Percentiles rank a stretch among this genome's conserved stretches.
These are phyloP conservation scores for Hydrolagus colliei DNA, from an alignment of 2,797 vertebrate species.

Conservation along the genomic window DNA sequence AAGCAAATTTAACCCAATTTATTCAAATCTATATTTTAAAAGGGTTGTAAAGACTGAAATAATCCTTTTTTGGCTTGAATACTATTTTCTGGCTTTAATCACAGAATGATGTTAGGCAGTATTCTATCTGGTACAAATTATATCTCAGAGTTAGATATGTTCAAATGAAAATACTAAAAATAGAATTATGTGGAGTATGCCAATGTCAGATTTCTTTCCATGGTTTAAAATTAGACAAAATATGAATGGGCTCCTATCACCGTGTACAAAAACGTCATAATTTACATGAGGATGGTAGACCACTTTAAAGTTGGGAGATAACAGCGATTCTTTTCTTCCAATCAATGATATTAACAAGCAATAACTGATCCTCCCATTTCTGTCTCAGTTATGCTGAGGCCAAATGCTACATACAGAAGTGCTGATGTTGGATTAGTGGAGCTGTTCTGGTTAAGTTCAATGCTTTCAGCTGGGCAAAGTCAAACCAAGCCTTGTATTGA, in stretches of 20 bases:
- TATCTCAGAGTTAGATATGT: neutral
- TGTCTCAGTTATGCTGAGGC: neutral
- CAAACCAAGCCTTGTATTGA: neutral
- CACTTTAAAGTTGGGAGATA: neutral
- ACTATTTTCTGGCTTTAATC: neutral
- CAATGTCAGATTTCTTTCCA: neutral
- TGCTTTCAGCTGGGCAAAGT: neutral
- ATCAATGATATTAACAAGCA: neutral
- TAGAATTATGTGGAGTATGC: neutral
- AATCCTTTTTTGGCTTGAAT: neutral
- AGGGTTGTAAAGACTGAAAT: neutral
- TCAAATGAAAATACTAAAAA: constrained; percentile 8
- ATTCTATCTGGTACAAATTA: neutral
- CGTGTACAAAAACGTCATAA: too few relatives aligned
- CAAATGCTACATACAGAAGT: neutral
- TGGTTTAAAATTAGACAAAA: neutral
- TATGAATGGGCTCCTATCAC: neutral
- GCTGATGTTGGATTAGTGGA: neutral
- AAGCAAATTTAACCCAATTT: neutral
- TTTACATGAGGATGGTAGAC: neutral
- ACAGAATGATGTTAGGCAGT: neutral
- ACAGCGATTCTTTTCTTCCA: neutral
- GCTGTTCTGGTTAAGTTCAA: neutral
- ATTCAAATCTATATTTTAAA: neutral
- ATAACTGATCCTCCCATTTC: neutral